Percentiles rank a stretch among this genome's conserved stretches.
phyloP scores from a whole-genome alignment of 1,140 invertebrate genomes.

The Conus ventricosus region DNA sequence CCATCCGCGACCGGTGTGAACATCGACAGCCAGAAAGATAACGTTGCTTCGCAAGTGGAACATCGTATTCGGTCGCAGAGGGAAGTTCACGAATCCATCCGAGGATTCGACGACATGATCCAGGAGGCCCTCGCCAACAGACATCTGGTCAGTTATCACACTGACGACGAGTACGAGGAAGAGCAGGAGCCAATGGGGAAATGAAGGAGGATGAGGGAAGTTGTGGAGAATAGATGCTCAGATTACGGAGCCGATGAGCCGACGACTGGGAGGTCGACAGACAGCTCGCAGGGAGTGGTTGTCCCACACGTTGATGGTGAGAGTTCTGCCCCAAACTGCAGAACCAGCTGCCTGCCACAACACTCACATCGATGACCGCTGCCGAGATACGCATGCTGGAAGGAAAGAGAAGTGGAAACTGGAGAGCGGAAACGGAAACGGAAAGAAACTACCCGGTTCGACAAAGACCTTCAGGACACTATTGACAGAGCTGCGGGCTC shows the following conservation, averaged over 20 bases:
- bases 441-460: constrained; percentile 39
- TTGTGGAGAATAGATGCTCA: constrained; percentile 20
- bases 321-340: constrained; percentile 29
- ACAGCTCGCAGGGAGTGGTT: neutral
- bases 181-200: neutral
- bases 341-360: neutral
- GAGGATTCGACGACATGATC: constrained; percentile 36
- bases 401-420: constrained; percentile 23
- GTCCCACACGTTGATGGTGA: constrained; percentile 17
- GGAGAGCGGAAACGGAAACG: constrained; percentile 19
- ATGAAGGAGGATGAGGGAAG: neutral
- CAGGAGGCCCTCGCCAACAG: constrained; percentile 28
- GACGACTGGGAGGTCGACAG: neutral
- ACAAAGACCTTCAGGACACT: constrained; percentile 47
- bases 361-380: constrained; percentile 19
- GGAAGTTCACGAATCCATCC: constrained; percentile 43
- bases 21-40: constrained; percentile 47
- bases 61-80: constrained; percentile 47
- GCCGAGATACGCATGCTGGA: constrained; percentile 2
- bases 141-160: neutral
- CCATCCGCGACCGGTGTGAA: constrained; percentile 32
- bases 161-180: neutral
- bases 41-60: constrained; percentile 51
- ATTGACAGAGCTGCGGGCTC: constrained; percentile 44
- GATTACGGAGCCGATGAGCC: neutral